A percentile compares a stretch with the other conserved stretches of the same genome.
Conservation (phyloP, 2,113 vertebrate genomes). For the Callipepla squamata region DNA sequence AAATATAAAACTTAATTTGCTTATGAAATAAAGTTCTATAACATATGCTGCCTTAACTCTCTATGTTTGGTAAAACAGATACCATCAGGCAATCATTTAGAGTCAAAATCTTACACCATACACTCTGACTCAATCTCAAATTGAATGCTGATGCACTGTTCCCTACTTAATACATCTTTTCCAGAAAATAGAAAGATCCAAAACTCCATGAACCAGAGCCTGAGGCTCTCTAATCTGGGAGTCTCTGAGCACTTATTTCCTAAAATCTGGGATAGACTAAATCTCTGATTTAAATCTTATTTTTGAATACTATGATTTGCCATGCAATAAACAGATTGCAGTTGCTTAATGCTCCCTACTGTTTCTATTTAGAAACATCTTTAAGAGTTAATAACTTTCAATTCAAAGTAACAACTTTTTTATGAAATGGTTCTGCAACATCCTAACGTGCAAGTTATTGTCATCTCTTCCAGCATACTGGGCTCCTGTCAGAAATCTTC, state of each 20-base stretch:
- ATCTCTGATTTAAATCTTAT: neutral
- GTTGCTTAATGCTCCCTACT: neutral
- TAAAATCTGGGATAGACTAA: neutral
- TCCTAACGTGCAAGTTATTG: neutral
- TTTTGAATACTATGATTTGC: neutral
- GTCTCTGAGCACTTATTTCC: neutral
- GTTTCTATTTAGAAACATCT: neutral
- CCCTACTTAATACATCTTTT: neutral
- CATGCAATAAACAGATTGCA: neutral
- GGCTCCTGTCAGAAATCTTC: neutral
- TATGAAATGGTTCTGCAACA: neutral
- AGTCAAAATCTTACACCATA: neutral
- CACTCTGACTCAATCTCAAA: neutral
- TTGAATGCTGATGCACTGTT: neutral
- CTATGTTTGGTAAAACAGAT: neutral
- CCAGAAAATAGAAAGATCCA: neutral
- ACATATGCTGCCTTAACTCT: neutral
- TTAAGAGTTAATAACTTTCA: neutral
- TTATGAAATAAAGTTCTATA: neutral
- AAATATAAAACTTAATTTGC: neutral
- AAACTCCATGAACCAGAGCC: neutral
- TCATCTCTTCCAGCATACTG: neutral
- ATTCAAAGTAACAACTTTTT: neutral
- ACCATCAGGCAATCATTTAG: neutral
- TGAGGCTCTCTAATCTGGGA: neutral